Evolutionary conservation across 2,797 vertebrate genomes (phyloP).

Genomic region (Sebastes oblongus): DNA sequence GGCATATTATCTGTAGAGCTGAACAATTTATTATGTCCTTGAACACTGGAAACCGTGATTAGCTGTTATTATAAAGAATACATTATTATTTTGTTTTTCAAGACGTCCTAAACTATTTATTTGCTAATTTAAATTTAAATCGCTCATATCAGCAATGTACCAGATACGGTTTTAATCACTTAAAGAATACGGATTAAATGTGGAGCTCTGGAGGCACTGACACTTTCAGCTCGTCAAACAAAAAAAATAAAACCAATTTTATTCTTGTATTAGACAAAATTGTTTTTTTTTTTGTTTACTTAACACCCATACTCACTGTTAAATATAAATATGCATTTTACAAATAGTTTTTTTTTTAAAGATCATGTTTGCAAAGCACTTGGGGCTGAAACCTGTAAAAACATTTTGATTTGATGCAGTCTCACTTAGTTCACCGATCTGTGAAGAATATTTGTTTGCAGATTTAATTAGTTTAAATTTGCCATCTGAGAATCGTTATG

Average conservation of each 20-base stretch:
- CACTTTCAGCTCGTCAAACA: background rate
- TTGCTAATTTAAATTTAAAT: background rate
- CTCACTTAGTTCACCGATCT: background rate
- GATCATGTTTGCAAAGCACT: background rate
- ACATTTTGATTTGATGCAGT: background rate
- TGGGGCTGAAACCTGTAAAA: background rate
- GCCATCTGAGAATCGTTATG: background rate
- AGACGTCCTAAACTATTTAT: background rate
- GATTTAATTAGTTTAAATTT: conserved; percentile 11
- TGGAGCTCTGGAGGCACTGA: background rate
- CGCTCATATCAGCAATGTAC: background rate
- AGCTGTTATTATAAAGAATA: background rate
- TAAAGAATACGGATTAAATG: background rate
- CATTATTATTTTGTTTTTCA: background rate
- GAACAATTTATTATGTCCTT: background rate
- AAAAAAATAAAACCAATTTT: background rate
- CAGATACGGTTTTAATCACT: background rate
- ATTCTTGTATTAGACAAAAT: background rate
- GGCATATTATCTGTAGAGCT: background rate
- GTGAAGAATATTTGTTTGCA: conserved; percentile 7
- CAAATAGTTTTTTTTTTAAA: background rate
- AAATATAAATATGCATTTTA: background rate
- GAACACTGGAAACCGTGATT: background rate
- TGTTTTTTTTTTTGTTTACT: background rate
- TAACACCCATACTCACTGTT: background rate